Base-by-base conservation (phyloP, 2,797 vertebrate genomes). In the Myripristis murdjan region DNA sequence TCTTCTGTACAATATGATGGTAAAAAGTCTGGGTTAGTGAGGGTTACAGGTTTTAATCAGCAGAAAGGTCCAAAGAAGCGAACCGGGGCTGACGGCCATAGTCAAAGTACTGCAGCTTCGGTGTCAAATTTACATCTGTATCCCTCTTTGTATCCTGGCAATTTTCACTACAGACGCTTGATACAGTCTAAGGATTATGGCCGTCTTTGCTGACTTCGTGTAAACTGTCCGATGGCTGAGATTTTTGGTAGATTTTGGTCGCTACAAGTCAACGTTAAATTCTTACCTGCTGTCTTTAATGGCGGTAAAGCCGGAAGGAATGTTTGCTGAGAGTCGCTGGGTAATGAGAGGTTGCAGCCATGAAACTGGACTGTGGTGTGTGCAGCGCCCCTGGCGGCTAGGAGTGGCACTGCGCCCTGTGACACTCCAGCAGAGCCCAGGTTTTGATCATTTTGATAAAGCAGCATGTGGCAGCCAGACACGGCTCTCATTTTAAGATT, bases 261-360 rank as follows among this genome's bases (percentile, higher is more conserved):
- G 0, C 43, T 39, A 9, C 0, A 8, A 1, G 0, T 24, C 28
- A 3, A 2, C 46, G 11, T 5, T 11, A 1, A 4, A 26, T 2
- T 66, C 90, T 6, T 93, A 95, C 95, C 93, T 93, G 67, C 88
- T 81, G 22, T 88, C 74, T 79, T 51, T 86, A 89, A 95, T 95
- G 95, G 93, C 94, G 92, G 77, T 85, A 53, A 87, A 84, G 73
- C 94, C 92, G 94, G 95, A 96, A 95, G 80, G 95, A 93, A 59
- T 64, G 88, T 11, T 0, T 0, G 0, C 0, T 0, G 7, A 39
- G 47, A 16, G 81, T 79, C 66, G 71, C 74, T 63, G 83, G 39
- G 37, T 44, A 60, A 70, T 79, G 77, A 84, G 16, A 35, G 35
- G 4, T 15, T 48, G 47, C 5, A 65, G 64, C 75, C 63, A 75